Evolutionary conservation across 2,888 invertebrate genomes (phyloP).

Genomic region (Emmelina monodactyla): DNA sequence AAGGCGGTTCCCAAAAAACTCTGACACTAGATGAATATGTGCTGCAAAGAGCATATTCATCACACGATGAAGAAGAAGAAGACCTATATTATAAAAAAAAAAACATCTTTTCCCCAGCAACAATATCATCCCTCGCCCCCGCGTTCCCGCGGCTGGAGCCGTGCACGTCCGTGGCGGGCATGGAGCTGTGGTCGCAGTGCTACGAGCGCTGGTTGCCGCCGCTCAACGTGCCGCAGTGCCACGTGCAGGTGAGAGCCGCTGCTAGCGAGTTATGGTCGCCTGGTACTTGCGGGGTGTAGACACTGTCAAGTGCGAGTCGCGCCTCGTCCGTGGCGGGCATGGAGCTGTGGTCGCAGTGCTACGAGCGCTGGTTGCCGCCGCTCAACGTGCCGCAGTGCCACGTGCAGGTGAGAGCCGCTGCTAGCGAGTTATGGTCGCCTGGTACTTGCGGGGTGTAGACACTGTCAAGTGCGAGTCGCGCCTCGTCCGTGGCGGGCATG

Average conservation of each 20-base stretch:
- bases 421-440: no score
- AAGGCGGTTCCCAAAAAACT: no score
- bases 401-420: constrained; percentile 39
- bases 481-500: constrained; percentile 63
- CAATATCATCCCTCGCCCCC: no score
- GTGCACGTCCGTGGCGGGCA: constrained; percentile 54
- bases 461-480: no score
- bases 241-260: constrained; percentile 49
- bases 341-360: constrained; percentile 82
- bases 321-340: constrained; percentile 65
- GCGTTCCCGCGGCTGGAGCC: constrained; percentile 38
- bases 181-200: constrained; percentile 82
- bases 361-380: constrained; percentile 81
- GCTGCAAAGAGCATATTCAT: no score
- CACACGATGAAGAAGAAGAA: no score
- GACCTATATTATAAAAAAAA: no score
- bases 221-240: constrained; percentile 77
- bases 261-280: no score
- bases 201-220: constrained; percentile 84
- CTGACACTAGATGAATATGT: no score
- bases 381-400: constrained; percentile 79
- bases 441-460: no score
- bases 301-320: constrained; percentile 14
- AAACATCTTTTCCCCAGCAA: no score
- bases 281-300: no score